Percentiles rank a stretch among this genome's conserved stretches.
Conservation (phyloP, 1,140 invertebrate genomes). For the Drosophila sturtevanti region DNA sequence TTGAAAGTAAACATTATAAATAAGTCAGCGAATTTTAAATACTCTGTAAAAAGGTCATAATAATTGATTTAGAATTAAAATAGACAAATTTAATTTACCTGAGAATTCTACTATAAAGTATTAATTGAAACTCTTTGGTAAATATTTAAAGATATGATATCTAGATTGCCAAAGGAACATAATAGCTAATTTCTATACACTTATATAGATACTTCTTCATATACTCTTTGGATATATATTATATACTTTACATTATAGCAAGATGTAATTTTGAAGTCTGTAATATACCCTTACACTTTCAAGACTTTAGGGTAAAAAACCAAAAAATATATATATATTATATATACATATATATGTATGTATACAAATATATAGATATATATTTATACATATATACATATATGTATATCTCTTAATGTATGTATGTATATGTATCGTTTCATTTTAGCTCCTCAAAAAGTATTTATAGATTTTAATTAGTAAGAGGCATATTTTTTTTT, state of each 20-base stretch:
- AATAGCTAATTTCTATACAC: too few species aligned
- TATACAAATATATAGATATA: not conserved
- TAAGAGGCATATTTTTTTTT: not conserved
- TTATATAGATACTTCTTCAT: too few species aligned
- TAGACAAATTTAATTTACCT: too few species aligned
- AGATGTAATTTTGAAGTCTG: not conserved
- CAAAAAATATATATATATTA: not conserved
- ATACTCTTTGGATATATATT: too few species aligned
- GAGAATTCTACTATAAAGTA: accelerated
- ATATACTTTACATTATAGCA: too few species aligned
- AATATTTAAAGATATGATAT: too few species aligned
- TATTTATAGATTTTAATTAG: constrained; percentile 4
- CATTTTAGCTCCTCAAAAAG: not conserved
- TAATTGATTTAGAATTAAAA: not conserved
- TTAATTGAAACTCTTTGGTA: not conserved
- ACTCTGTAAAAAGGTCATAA: not conserved
- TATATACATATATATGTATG: too few species aligned
- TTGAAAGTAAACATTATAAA: not conserved
- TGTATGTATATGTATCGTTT: not conserved
- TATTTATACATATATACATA: not conserved
- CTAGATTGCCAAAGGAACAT: not conserved
- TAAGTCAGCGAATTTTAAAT: not conserved
- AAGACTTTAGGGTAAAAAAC: not conserved
- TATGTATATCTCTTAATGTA: not conserved
- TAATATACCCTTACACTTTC: not conserved